Conservation (phyloP, 2,113 vertebrate species). For the Chaetorhynchus papuensis region DNA sequence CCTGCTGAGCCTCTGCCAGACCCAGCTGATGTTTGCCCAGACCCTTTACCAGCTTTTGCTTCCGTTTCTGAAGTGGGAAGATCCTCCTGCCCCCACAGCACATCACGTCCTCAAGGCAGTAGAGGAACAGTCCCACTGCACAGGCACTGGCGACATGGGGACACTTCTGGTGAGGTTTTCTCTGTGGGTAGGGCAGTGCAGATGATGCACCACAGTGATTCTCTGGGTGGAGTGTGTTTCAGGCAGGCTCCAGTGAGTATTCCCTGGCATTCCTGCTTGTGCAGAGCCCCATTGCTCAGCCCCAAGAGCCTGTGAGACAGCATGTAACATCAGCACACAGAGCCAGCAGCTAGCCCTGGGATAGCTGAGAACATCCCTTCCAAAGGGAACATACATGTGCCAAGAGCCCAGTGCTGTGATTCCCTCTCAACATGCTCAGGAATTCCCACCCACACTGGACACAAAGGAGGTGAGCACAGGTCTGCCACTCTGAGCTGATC, state of each 20-base stretch:
- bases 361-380: not conserved
- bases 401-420: not conserved
- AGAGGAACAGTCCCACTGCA: not conserved
- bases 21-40: not conserved
- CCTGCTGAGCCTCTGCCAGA: not conserved
- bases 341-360: not conserved
- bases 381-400: not conserved
- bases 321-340: rapidly evolving
- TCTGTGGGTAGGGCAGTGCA: not conserved
- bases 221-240: not conserved
- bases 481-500: not conserved
- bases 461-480: not conserved
- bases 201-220: rapidly evolving
- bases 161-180: not conserved
- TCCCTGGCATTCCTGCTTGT: not conserved
- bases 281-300: not conserved
- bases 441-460: not conserved
- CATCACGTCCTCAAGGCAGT: not conserved
- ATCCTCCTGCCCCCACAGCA: not conserved
- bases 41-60: not conserved
- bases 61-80: rapidly evolving
- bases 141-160: not conserved
- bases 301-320: not conserved
- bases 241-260: not conserved
- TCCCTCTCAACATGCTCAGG: rapidly evolving